These are phyloP conservation scores for Lepas anatifera DNA, from an alignment of 2,888 invertebrate species.

Conservation along the genomic window DNA sequence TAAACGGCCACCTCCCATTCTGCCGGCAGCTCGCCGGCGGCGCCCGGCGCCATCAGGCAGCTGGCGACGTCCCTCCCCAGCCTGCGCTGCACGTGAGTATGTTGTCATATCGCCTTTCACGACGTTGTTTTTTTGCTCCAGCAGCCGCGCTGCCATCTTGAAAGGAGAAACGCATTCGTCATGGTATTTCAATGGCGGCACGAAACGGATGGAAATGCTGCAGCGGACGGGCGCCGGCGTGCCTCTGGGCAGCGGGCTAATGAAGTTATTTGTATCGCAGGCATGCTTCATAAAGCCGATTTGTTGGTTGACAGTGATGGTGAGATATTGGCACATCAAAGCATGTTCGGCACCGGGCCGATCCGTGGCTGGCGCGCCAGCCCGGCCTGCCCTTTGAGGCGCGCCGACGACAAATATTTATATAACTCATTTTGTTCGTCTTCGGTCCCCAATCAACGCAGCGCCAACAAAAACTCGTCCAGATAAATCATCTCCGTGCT, in stretches of 20 bases:
- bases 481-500: too few species aligned
- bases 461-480: background rate
- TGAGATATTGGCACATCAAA: constrained; percentile 12
- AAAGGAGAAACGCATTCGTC: background rate
- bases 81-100: background rate
- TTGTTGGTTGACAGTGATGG: constrained; percentile 11
- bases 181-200: background rate
- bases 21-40: too few species aligned
- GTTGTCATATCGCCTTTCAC: constrained; percentile 3
- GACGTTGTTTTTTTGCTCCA: background rate
- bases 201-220: background rate
- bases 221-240: too few species aligned
- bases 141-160: background rate
- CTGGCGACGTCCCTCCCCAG: too few species aligned
- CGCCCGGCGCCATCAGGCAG: too few species aligned
- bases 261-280: constrained; percentile 8
- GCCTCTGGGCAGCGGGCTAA: background rate
- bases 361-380: too few species aligned
- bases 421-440: background rate
- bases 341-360: background rate
- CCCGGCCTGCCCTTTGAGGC: too few species aligned
- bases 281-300: constrained; percentile 9
- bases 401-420: background rate
- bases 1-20: too few species aligned
- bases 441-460: too few species aligned